A percentile compares a stretch with the other conserved stretches of the same genome.
Evolutionary conservation across 1,140 invertebrate genomes (phyloP).

Genomic region (Antheraea pernyi): DNA sequence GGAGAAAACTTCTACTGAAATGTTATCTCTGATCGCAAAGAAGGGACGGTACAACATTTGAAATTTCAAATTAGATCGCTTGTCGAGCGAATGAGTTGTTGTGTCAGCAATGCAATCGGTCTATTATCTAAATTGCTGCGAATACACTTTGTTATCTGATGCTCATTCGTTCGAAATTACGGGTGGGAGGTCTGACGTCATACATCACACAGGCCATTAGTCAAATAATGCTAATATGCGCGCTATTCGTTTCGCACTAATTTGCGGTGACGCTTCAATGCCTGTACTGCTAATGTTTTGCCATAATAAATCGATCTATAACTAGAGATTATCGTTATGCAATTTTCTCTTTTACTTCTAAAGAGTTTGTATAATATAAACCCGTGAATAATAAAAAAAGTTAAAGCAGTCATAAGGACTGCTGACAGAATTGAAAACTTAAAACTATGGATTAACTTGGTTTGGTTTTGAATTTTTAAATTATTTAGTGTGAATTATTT

Average conservation of each 20-base stretch:
- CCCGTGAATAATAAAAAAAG: too few relatives aligned
- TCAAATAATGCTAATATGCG: conserved; percentile 27
- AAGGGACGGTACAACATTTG: neutral
- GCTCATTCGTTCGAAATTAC: neutral
- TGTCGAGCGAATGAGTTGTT: neutral
- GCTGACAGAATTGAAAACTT: too few relatives aligned
- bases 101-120: neutral
- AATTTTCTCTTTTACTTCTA: neutral
- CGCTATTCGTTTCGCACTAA: conserved; percentile 16
- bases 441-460: too few relatives aligned
- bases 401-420: too few relatives aligned
- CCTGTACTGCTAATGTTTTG: neutral
- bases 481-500: too few relatives aligned
- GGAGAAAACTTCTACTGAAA: too few relatives aligned
- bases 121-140: neutral
- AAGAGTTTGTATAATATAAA: too few relatives aligned
- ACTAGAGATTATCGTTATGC: neutral
- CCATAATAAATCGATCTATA: neutral
- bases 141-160: neutral
- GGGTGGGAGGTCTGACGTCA: neutral
- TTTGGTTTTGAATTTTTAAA: too few relatives aligned
- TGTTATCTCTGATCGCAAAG: too few relatives aligned
- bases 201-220: conserved; percentile 15
- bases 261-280: conserved; percentile 16
- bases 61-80: neutral